A percentile compares a stretch with the other conserved stretches of the same genome.
Conservation (phyloP, 2,113 vertebrate species). For the Charina bottae region DNA sequence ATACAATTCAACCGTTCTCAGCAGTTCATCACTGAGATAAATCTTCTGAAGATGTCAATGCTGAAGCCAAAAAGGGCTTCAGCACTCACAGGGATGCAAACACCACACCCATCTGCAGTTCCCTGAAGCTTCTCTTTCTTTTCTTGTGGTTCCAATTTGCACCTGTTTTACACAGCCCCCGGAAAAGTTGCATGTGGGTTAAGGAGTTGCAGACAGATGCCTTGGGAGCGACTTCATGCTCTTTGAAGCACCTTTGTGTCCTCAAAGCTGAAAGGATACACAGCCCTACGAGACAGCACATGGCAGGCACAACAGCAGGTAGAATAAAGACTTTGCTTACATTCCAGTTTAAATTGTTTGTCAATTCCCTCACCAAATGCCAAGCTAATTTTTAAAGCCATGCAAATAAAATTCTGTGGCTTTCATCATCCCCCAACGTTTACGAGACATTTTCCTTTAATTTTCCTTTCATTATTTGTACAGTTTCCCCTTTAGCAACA, state of each 20-base stretch:
- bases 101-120: background rate
- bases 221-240: background rate
- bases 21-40: background rate
- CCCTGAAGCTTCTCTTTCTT: background rate
- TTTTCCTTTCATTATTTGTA: background rate
- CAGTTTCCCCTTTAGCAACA: background rate
- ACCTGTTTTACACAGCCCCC: background rate
- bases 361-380: background rate
- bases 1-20: background rate
- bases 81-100: background rate
- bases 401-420: background rate
- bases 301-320: too few species aligned
- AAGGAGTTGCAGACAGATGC: background rate
- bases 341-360: background rate
- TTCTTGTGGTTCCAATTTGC: background rate
- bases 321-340: background rate
- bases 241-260: background rate
- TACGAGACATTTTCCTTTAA: conserved; percentile 1
- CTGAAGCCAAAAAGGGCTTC: background rate
- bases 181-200: background rate
- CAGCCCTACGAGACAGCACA: background rate
- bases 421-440: background rate
- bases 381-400: conserved; percentile 29
- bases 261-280: background rate
- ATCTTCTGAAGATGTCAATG: background rate